Base-by-base conservation (phyloP, 2,888 invertebrate genomes). In the Ochlodes sylvanus region DNA sequence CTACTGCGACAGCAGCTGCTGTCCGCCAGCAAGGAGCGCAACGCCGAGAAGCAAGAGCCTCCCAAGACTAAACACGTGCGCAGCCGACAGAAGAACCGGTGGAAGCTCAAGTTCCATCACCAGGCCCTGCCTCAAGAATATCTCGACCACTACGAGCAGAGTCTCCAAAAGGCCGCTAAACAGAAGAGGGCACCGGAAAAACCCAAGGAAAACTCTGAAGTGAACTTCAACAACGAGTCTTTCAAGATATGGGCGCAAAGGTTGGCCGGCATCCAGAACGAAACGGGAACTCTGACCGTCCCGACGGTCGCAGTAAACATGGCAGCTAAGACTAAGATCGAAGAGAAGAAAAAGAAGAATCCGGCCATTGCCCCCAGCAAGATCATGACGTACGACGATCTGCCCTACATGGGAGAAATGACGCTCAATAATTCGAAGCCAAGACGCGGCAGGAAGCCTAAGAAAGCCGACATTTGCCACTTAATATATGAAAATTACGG, bases 331-430 rank as follows among this genome's bases (percentile, higher is more conserved):
- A 77, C 79, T 0, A 85, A 83, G 70, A 70, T 79, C 38, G 92
- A 89, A 0, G 90, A 91, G 9, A 83, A 84, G 77, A 89, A 84
- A 75, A 89, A 87, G 78, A 92, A 84, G 74, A 79, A 73, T 47
- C 88, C 89, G n/a, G 87, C 89, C 5, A 89, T 91, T 71, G 84
- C 90, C 67, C 78, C 93, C 71, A 87, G 88, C 79, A 86, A 90
- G 70, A 94, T 95, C 32, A 94, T 97, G 75, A 96, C 96, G 55
- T 97, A 97, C 81, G 96, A 97, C 55, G 97, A 98, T 79, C 88
- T 98, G 56, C 98, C 98, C 0, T 98, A 98, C 86, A 98, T 98
- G 98, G 98, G 98, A 0, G 98, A 98, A 84, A 97, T 98, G 94
- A 98, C 98, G 0, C 86, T 98, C 65, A 97, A 98, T 81, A 97